Percentiles rank a stretch among this genome's conserved stretches.
Conservation (phyloP, 1,140 invertebrate genomes). For the Caerostris extrusa region DNA sequence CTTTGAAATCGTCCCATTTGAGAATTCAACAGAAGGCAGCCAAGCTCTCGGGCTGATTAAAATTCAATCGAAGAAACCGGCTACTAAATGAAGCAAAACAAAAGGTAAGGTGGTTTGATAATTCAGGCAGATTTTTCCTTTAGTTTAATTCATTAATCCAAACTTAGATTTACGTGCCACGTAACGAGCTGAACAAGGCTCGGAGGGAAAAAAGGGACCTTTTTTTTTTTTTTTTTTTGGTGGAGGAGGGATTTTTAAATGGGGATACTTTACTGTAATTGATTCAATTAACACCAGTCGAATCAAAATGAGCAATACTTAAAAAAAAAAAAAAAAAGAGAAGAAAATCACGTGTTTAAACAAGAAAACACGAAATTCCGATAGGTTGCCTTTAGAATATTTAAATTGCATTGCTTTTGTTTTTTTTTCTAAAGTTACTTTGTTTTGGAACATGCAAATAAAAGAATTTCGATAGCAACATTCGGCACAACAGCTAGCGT, state of each 20-base stretch:
- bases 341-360: not conserved
- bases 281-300: not conserved
- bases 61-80: not conserved
- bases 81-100: not conserved
- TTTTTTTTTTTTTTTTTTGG: too few relatives aligned
- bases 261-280: too few relatives aligned
- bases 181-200: not conserved
- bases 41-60: not conserved
- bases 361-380: not conserved
- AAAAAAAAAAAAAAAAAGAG: not conserved
- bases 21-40: not conserved
- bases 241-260: not conserved
- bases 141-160: conserved; percentile 13
- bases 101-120: not conserved
- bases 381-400: not conserved
- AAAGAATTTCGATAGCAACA: not conserved
- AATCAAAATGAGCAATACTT: not conserved
- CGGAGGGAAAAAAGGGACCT: not conserved
- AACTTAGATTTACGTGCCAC: not conserved
- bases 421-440: not conserved
- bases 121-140: not conserved
- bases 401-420: not conserved
- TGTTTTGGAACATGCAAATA: not conserved
- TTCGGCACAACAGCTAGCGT: too few relatives aligned
- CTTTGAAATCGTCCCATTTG: not conserved